phyloP scores from a whole-genome alignment of 2,888 invertebrate species.

The Aplocera efformata region DNA sequence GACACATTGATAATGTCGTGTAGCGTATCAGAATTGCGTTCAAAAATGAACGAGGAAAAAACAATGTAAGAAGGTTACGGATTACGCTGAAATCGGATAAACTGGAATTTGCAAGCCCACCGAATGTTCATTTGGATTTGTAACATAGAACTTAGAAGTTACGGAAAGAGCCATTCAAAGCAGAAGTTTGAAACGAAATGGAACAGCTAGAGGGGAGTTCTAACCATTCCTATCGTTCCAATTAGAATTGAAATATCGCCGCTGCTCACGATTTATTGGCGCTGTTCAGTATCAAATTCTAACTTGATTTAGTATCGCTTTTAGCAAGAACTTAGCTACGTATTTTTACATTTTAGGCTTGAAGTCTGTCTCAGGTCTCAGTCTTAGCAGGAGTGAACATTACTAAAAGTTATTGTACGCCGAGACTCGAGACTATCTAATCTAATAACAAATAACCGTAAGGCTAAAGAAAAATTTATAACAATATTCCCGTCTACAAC shows the following conservation, averaged over 20 bases:
- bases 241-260: conserved; percentile 29
- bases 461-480: too few relatives aligned
- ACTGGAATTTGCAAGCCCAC: too few relatives aligned
- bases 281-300: conserved; percentile 25
- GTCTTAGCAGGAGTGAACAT: too few relatives aligned
- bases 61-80: background rate
- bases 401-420: too few relatives aligned
- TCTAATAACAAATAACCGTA: too few relatives aligned
- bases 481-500: too few relatives aligned
- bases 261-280: conserved; percentile 27
- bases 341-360: conserved; percentile 17
- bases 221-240: conserved; percentile 30
- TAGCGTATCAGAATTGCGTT: conserved; percentile 7
- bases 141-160: conserved; percentile 19
- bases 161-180: conserved; percentile 22
- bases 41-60: background rate
- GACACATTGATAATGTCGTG: conserved; percentile 15
- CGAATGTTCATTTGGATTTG: conserved; percentile 10
- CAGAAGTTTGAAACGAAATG: conserved; percentile 29
- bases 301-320: conserved; percentile 26
- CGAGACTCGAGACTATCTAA: too few relatives aligned
- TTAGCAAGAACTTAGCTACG: conserved; percentile 17
- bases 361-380: background rate
- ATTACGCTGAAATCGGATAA: too few relatives aligned
- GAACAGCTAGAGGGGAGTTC: conserved; percentile 24